These are phyloP conservation scores for Myotis brandtii DNA, from an alignment of 2,113 vertebrate species.

Conservation along the genomic window DNA sequence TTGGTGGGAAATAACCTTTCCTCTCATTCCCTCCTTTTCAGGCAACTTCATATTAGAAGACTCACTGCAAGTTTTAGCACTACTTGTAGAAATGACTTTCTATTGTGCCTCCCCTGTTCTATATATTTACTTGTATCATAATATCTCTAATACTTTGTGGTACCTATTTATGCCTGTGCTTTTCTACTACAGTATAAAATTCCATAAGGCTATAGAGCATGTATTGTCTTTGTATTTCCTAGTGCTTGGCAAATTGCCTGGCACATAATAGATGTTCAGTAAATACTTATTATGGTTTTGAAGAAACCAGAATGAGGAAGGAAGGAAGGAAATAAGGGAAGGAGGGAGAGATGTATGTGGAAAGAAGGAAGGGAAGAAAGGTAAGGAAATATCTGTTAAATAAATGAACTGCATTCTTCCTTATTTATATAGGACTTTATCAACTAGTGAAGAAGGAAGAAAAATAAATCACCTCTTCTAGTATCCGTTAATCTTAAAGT, in stretches of 20 bases:
- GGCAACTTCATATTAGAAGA: background rate
- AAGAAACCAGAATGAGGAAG: conserved; percentile 13
- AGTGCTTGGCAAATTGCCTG: conserved; percentile 7
- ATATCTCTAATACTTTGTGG: background rate
- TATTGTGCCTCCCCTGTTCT: background rate
- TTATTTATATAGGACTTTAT: background rate
- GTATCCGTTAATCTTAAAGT: background rate
- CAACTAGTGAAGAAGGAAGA: background rate
- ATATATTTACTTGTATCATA: background rate
- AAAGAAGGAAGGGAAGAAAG: background rate
- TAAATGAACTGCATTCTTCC: background rate
- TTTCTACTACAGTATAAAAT: background rate
- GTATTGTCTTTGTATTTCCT: conserved; percentile 38
- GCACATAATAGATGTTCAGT: background rate
- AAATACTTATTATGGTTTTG: conserved; percentile 13
- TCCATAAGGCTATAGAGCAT: background rate
- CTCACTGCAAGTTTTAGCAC: background rate
- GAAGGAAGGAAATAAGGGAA: background rate
- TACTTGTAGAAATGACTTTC: background rate
- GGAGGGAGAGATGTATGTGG: no score
- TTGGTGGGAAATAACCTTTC: background rate
- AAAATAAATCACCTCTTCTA: background rate
- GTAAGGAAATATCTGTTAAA: conserved; percentile 6
- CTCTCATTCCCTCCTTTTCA: background rate
- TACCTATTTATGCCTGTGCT: background rate